Evolutionary conservation across 2,888 invertebrate genomes (phyloP), one percentile per base, ranked within the genome.

Genomic region (Cephus pulcher): DNA sequence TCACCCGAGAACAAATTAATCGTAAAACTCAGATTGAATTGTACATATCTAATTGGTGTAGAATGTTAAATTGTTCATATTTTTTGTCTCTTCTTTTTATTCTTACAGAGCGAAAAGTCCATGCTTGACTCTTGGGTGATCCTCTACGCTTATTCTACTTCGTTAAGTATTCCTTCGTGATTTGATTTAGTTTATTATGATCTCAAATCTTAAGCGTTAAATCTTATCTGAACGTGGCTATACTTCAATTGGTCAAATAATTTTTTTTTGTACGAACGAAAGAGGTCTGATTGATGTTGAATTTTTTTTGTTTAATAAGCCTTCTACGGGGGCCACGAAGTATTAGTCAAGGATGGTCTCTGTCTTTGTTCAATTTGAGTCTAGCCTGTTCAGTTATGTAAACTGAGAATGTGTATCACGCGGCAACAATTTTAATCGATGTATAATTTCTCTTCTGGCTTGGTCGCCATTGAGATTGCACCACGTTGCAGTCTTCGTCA

Each of bases 401-500:
- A 56, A 56, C 23, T 56, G 56, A 56, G 9, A 56, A 56, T 56
- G 23, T 56, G 15, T 12, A 35, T 56, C 23, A 23, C 23, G 56
- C 56, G 73, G 75, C 76, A n/a, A n/a, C 76, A 74, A 74, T 34
- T 78, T 75, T n/a, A 69, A 35, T 76, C 74, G 77, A 74, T 74
- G 69, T 74, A 73, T 32, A 74, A 76, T 34, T 71, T 71, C 32
- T 30, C 33, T 34, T 34, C 32, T 30, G 33, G 33, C 32, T 30
- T 33, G 71, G 35, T 75, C 75, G 74, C 74, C 69, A 40, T 75
- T 76, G 78, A 79, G 78, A 79, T 76, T 82, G 80, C 80, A 81
- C 79, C 80, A 79, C 81, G 80, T 80, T 82, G 80, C 76, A 82
- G 79, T 81, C 79, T 75, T 73, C 79, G 79, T 82, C 80, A 81